phyloP scores from a whole-genome alignment of 2,797 vertebrate genomes.

The Alauda arvensis region DNA sequence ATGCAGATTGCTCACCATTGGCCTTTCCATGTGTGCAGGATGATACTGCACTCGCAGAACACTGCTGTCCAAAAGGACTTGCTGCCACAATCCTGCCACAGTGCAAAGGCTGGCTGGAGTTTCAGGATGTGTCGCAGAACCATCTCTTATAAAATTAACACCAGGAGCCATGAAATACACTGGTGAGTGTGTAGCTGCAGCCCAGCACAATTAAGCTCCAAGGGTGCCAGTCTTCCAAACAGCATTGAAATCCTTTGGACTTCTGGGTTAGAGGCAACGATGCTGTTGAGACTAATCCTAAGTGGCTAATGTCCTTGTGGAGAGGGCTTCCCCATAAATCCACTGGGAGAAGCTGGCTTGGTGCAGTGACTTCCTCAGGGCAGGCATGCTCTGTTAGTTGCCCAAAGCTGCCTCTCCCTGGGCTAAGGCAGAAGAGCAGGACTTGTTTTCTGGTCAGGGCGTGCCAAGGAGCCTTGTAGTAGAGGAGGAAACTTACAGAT shows the following conservation, averaged over 20 bases:
- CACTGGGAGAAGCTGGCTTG: not conserved
- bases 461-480: rapidly evolving
- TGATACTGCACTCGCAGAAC: no score
- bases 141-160: rapidly evolving
- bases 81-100: rapidly evolving
- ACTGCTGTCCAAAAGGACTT: rapidly evolving
- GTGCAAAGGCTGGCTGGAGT: not conserved
- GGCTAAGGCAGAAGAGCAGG: not conserved
- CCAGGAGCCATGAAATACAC: rapidly evolving
- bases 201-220: not conserved
- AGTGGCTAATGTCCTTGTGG: no score
- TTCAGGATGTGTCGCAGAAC: not conserved
- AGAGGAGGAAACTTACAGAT: rapidly evolving
- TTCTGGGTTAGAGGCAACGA: rapidly evolving
- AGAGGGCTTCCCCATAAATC: not conserved
- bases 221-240: not conserved
- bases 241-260: not conserved
- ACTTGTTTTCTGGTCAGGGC: rapidly evolving
- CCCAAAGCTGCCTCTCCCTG: not conserved
- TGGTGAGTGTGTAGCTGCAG: not conserved
- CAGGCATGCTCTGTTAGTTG: rapidly evolving
- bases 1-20: not conserved
- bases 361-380: not conserved
- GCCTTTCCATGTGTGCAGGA: rapidly evolving
- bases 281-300: not conserved